Evolutionary conservation across 2,888 invertebrate species (phyloP), one percentile per base, ranked within the genome.

Genomic region (Cephonodes hylas): DNA sequence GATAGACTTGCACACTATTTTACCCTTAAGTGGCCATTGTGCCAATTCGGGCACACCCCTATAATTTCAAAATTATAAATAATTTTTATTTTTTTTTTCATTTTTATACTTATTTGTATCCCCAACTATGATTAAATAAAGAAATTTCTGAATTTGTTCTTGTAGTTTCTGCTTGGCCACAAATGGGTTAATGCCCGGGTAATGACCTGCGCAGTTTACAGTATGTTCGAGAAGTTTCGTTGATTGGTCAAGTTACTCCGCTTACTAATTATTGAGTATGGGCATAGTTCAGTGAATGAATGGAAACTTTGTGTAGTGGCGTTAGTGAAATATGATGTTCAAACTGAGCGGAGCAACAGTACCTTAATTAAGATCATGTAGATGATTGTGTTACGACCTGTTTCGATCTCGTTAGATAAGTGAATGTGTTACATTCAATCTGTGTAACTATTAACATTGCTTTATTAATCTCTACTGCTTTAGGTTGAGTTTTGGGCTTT

Each of bases 151-250:
- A n/a, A n/a, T n/a, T n/a, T n/a, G n/a, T n/a, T n/a, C n/a, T n/a
- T n/a, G n/a, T n/a, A n/a, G n/a, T n/a, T n/a, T n/a, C n/a, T n/a
- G n/a, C n/a, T n/a, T n/a, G n/a, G n/a, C n/a, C n/a, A n/a, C n/a
- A n/a, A n/a, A n/a, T n/a, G n/a, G n/a, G n/a, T n/a, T n/a, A 85
- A 85, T 84, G 83, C 74, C 72, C 78, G 89, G 86, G 81, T 86
- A 88, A 90, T 81, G 87, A 88, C 88, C 87, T 76, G 76, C 76
- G 76, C 79, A 84, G 78, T 85, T 84, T 82, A 82, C 82, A 81
- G 78, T 78, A 79, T 66, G 69, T 70, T 64, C 61, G 62, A 65
- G 63, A 69, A 68, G 60, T 66, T 69, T 59, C 62, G 65, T 63
- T 68, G 60, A 66, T 61, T 66, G 60, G 58, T 61, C 60, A 58